A percentile compares a stretch with the other conserved stretches of the same genome.
Conservation (phyloP, 37 sponge, comb jelly and placozoan species). For the Mnemiopsis leidyi region DNA sequence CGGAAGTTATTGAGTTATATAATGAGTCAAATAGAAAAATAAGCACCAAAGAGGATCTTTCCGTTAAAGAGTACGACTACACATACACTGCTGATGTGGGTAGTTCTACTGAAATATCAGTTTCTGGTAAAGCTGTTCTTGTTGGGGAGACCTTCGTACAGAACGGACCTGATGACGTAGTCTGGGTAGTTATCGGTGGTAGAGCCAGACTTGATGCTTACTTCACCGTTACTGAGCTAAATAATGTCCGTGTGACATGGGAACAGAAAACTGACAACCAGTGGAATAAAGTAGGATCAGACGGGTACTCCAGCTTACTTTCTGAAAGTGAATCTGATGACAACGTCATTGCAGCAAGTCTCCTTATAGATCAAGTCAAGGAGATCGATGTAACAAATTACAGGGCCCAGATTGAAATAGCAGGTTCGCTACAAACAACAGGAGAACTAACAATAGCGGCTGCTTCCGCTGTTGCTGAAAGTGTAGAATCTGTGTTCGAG, state of each 20-base stretch:
- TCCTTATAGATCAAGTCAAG: neutral
- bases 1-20: neutral
- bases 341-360: neutral
- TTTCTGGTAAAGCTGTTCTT: neutral
- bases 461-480: neutral
- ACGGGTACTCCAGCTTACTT: neutral
- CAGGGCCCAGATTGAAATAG: neutral
- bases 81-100: neutral
- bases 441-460: neutral
- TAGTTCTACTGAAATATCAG: neutral
- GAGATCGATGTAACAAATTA: neutral
- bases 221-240: neutral
- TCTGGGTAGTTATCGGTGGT: neutral
- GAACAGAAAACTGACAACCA: neutral
- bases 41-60: neutral
- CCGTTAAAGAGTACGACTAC: neutral
- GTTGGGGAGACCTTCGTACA: neutral
- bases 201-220: neutral
- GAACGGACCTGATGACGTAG: neutral
- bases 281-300: neutral
- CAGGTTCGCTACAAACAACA: neutral
- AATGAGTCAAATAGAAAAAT: neutral
- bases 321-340: neutral
- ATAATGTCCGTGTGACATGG: neutral
- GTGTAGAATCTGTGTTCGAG: neutral